These are phyloP conservation scores for Drosophila kambysellisi DNA, from an alignment of 2,888 invertebrate genomes.

Conservation along the genomic window DNA sequence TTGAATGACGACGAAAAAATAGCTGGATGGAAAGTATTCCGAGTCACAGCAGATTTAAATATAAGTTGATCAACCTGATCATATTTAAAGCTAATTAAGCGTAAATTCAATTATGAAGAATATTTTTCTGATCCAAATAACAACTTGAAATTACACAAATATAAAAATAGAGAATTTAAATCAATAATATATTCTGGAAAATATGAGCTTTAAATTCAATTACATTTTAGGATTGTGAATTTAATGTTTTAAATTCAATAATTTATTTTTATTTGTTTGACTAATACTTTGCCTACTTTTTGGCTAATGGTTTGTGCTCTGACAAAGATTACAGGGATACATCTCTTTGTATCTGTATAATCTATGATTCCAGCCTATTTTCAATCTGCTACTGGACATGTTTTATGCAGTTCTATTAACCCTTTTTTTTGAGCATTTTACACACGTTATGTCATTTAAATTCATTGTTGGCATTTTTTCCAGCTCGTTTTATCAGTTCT, in stretches of 20 bases:
- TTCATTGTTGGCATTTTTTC: conserved; percentile 12
- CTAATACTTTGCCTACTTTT: conserved; percentile 6
- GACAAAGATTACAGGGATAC: neutral
- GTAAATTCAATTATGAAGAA: neutral
- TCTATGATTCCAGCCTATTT: neutral
- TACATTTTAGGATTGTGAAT: neutral
- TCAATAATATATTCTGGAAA: neutral
- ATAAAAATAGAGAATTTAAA: no score
- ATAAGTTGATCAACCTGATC: neutral
- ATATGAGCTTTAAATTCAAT: neutral
- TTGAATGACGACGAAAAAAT: neutral
- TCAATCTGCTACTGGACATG: neutral
- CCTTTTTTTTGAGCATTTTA: neutral
- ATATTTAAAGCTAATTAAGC: neutral
- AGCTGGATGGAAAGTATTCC: conserved; percentile 6
- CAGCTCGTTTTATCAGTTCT: conserved; percentile 27
- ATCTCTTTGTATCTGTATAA: neutral
- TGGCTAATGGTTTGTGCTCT: neutral
- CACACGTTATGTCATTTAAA: conserved; percentile 8
- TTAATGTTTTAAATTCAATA: neutral
- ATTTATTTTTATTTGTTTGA: neutral
- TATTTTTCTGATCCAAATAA: neutral
- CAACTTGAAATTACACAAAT: neutral
- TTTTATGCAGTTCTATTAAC: neutral
- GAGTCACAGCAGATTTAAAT: neutral